Base-by-base conservation (phyloP, 2,888 invertebrate genomes). In the Herminia tarsipennalis region DNA sequence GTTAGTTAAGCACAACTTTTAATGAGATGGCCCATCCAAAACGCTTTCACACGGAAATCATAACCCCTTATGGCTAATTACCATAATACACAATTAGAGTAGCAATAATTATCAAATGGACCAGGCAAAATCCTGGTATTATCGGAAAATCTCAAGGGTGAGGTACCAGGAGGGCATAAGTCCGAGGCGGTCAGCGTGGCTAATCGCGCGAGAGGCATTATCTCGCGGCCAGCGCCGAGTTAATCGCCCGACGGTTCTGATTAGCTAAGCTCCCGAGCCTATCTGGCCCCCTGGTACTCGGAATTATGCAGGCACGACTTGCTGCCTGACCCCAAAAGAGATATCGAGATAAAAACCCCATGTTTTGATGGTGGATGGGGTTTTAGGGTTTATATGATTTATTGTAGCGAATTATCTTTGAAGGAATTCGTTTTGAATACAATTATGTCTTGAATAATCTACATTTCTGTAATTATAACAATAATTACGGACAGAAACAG, bases 121-220 rank as follows among this genome's bases (percentile, higher is more conserved):
- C 66, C 74, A 66, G 62, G 63, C 67, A 66, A 76, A 73, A 75
- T 72, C 71, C 73, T 57, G 56, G 73, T 61, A 75, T 76, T 76
- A 76, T 76, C 75, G 69, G 69, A 56, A 69, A 70, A 72, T 76
- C 76, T 76, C 76, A 73, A 73, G 76, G 76, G 76, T 70, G 54
- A 18, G n/a, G 58, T 73, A 83, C 80, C 78, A 83, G 82, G 79
- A 73, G 66, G 66, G 56, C 79, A 82, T 80, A 71, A 81, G 77
- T 61, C 69, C 70, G 79, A 76, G 74, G 85, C 76, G 88, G 88
- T 87, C 88, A 88, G 84, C 75, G 74, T 70, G 83, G 68, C 84
- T 87, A 89, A 88, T 89, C 88, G 89, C 80, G 83, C 88, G 87
- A 78, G 80, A 81, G 83, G 84, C 80, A 86, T 89, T 89, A 88